Base-by-base conservation (phyloP, 2,888 invertebrate species). In the Drosophila fungiperda region DNA sequence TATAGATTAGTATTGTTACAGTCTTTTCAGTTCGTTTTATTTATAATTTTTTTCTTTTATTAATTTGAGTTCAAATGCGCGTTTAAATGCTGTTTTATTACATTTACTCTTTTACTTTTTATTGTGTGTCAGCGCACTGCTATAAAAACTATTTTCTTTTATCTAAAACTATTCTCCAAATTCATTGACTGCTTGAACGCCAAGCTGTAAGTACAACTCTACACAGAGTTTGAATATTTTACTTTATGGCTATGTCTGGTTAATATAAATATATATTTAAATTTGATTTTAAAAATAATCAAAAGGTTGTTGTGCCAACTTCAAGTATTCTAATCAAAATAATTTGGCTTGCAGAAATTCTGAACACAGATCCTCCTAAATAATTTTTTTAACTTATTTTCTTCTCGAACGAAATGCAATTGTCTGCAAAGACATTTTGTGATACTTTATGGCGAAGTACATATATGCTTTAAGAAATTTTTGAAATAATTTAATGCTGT, bases 151-250 rank as follows among this genome's bases (percentile, higher is more conserved):
- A 55, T 38, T 55, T 38, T 38, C 54, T 38, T 20, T 12, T 55
- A 38, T 26, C n/a, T 38, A 15, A 38, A 55, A 36, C 36, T 35
- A 23, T 53, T 55, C 36, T 55, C 26, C n/a, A 38, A 45, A 38
- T 55, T 29, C 54, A 55, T 26, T 38, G 54, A 38, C 36, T 38
- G 26, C 54, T 38, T 38, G 26, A 26, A 36, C 11, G 3, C 26
- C 36, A 55, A 38, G 26, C 54, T 38, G 54, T 55, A 55, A 55
- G 54, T 54, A 54, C 36, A 26, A 38, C 12, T n/a, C n/a, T 26
- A 55, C 12, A n/a, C 23, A 54, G 17, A 23, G 9, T 36, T 11
- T 54, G 3, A 23, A 36, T 54, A 26, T 26, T n/a, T 55, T 26
- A 26, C 8, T n/a, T 26, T 38, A 36, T 55, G 3, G 35, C 54